Evolutionary conservation across 2,797 vertebrate genomes (phyloP), one percentile per base, ranked within the genome.

Genomic region (Oreochromis mossambicus): DNA sequence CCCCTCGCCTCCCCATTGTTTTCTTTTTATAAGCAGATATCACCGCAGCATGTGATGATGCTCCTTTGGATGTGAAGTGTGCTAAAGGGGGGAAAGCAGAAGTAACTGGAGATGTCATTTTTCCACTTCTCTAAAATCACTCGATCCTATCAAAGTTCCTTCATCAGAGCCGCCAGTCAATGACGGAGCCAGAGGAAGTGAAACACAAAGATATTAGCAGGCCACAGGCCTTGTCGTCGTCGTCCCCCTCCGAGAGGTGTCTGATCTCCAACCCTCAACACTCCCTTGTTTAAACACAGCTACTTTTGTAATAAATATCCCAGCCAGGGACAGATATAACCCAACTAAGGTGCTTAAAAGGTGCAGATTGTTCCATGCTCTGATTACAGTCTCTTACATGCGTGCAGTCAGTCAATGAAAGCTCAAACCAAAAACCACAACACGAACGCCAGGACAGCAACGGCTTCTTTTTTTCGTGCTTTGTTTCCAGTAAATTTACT

Each of bases 341-440:
- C n/a, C 38, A 7, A 24, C 63, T 90, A 84, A 83, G 76, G 83
- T 87, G 90, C 68, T 89, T 88, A 82, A 29, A 83, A 34, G 38
- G 26, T 75, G 70, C n/a, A 8, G 41, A 41, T 54, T 26, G 4
- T 2, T 4, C 8, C 46, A n/a, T 7, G 9, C 7, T 50, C 34
- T 38, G 51, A 8, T 50, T 24, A 15, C 43, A 24, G 41, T 34
- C 7, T 14, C 61, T 36, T 58, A 61, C 21, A 8, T 70, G 79
- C 24, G 26, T 50, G n/a, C 29, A 6, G 41, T 17, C 38, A 38
- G 26, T 75, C 21, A 50, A 5, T n/a, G 6, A 29, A 19, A 17
- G 26, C 8, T 58, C 75, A 73, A 48, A 73, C 24, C 4, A 3
- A 61, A 77, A 82, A 61, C 80, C 14, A 7, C n/a, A 41, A 10